phyloP scores from a whole-genome alignment of 2,113 vertebrate species.

The Hippocampus zosterae region DNA sequence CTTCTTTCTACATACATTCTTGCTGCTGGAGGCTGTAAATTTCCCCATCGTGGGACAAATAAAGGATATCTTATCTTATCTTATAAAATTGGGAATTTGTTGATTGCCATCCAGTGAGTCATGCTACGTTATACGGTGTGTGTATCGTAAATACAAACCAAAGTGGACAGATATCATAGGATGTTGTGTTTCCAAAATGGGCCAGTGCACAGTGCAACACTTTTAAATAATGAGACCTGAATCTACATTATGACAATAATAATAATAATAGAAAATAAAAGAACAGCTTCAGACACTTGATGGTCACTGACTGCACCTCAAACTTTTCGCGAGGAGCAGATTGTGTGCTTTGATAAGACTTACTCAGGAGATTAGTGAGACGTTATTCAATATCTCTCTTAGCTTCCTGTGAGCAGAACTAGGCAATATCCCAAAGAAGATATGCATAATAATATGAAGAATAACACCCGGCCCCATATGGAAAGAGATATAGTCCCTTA shows the following conservation, averaged over 20 bases:
- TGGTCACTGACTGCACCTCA: constrained; percentile 8
- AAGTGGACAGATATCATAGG: constrained; percentile 27
- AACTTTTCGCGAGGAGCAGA: constrained; percentile 3
- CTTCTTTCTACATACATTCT: too few relatives aligned
- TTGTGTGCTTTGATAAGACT: constrained; percentile 13
- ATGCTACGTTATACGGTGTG: background rate
- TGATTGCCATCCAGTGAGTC: constrained; percentile 20
- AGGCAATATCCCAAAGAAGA: constrained; percentile 43
- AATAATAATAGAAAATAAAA: background rate
- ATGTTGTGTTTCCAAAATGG: constrained; percentile 30
- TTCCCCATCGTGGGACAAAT: too few relatives aligned
- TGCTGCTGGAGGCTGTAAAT: too few relatives aligned
- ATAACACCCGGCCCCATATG: constrained; percentile 54
- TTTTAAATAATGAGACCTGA: constrained; percentile 40
- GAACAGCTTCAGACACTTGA: constrained; percentile 12
- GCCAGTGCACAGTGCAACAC: background rate
- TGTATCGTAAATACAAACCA: constrained; percentile 7
- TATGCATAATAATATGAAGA: constrained; percentile 55
- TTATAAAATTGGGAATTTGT: constrained; percentile 64
- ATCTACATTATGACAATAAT: constrained; percentile 38
- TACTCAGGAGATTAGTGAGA: constrained; percentile 17
- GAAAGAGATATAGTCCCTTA: constrained; percentile 53
- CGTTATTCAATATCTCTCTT: constrained; percentile 35
- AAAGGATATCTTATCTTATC: too few relatives aligned
- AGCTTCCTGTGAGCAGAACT: constrained; percentile 25